These are phyloP conservation scores for Passer montanus DNA, from an alignment of 2,113 vertebrate species.

Conservation along the genomic window DNA sequence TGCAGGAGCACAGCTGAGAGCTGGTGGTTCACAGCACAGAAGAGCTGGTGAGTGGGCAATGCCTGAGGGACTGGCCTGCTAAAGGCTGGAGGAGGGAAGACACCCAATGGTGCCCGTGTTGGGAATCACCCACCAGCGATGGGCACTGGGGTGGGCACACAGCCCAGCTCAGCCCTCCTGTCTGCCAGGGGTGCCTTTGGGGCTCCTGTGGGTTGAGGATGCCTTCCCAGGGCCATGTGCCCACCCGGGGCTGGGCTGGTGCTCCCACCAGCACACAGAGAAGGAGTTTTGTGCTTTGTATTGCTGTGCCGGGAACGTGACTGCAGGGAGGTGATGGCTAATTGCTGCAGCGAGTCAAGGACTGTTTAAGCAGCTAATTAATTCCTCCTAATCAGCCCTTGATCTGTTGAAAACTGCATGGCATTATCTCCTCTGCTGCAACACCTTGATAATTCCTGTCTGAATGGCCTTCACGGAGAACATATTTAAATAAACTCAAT, in stretches of 20 bases:
- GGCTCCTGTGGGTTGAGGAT: background rate
- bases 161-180: background rate
- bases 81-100: background rate
- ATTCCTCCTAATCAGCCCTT: conserved; percentile 65
- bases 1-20: background rate
- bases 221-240: background rate
- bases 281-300: background rate
- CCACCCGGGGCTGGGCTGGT: background rate
- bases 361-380: conserved; percentile 72
- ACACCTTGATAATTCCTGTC: conserved; percentile 66
- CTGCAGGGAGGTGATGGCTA: conserved; percentile 20
- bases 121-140: accelerated
- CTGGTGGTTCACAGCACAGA: background rate
- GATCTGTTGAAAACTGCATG: conserved; percentile 55
- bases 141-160: accelerated
- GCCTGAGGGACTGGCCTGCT: background rate
- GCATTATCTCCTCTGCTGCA: conserved; percentile 66
- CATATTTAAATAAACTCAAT: conserved; percentile 73
- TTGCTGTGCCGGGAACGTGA: background rate
- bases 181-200: background rate
- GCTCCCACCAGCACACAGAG: background rate
- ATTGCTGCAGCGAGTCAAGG: conserved; percentile 64
- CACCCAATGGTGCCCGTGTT: accelerated
- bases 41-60: background rate
- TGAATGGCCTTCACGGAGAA: conserved; percentile 52